Base-by-base conservation (phyloP, 2,797 vertebrate genomes). In the Yasuhikotakia modesta region DNA sequence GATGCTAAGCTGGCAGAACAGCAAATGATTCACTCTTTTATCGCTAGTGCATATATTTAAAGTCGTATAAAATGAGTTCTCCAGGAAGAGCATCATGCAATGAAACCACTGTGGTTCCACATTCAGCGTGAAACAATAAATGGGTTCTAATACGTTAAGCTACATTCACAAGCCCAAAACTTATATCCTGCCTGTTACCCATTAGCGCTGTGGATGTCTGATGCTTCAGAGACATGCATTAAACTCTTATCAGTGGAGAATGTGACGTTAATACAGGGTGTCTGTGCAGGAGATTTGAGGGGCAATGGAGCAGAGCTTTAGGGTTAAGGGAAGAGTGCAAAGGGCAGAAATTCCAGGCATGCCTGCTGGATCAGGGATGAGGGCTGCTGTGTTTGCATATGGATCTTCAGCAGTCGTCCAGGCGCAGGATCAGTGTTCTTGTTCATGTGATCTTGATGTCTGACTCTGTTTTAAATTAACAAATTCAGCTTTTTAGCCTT, bases 171-270 rank as follows among this genome's bases (percentile, higher is more conserved):
- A 43, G 22, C 32, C 30, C 4, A n/a, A 3, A 21, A 65, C 32
- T 1, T 75, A 43, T 71, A 63, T n/a, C 66, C 43, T 71, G 63
- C 76, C 80, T 80, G 70, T 70, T 82, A 61, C 52, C 22, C 53
- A 79, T 82, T 61, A 63, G 52, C 30, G 19, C 64, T 70, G 64
- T 70, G 65, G 53, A 77, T 21, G 43, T 58, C n/a, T 24, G n/a
- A 75, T 58, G 77, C 80, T 78, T 83, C 63, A 50, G 77, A 81
- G 76, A 70, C 64, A 66, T 64, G 80, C 48, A 76, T 82, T 82
- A 79, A 80, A 83, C 70, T 82, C 73, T 85, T 83, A 85, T 85
- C 84, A 83, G 55, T 3, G 6, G 66, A 78, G 77, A 81, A 85
- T 85, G 84, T 70, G n/a, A 77, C 19, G 78, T 81, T 85, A 83